phyloP scores from a whole-genome alignment of 92 coral and sea anemone genomes.

The Palythoa heliodiscus region DNA sequence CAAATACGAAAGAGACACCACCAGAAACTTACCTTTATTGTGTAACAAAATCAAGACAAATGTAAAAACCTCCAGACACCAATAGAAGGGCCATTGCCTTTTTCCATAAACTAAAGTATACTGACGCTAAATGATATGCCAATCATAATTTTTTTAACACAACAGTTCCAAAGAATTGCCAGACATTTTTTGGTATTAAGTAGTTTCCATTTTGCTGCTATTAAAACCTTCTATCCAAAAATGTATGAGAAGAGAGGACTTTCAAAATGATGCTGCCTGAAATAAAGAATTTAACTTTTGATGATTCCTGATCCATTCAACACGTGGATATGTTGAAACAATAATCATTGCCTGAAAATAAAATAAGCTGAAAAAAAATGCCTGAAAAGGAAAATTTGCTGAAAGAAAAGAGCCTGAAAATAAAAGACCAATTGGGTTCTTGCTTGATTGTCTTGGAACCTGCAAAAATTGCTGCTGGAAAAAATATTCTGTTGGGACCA shows the following conservation, averaged over 20 bases:
- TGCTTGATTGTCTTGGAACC: slow-evolving; percentile 38
- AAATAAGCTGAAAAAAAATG: slow-evolving; percentile 26
- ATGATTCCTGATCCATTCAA: slow-evolving; percentile 16
- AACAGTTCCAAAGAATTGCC: neutral
- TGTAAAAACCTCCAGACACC: slow-evolving; percentile 42
- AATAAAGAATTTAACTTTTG: neutral
- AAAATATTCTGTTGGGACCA: slow-evolving; percentile 7
- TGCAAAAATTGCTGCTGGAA: slow-evolving; percentile 40
- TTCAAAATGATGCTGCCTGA: slow-evolving; percentile 6
- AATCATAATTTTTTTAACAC: neutral
- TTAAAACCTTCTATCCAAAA: slow-evolving; percentile 7
- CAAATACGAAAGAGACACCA: too few relatives aligned
- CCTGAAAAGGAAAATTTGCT: slow-evolving; percentile 31
- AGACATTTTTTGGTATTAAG: neutral
- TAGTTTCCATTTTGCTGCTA: neutral
- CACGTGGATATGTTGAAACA: neutral
- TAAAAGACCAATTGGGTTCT: slow-evolving; percentile 10
- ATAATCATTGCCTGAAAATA: slow-evolving; percentile 2
- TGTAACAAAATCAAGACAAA: slow-evolving; percentile 39
- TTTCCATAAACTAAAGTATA: slow-evolving; percentile 5
- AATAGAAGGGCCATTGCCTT: slow-evolving; percentile 42
- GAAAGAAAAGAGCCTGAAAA: slow-evolving; percentile 35
- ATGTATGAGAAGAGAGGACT: neutral
- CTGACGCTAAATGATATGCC: neutral
- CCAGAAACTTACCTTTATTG: neutral